phyloP scores from a whole-genome alignment of 2,888 invertebrate genomes.

The Tiphia femorata region DNA sequence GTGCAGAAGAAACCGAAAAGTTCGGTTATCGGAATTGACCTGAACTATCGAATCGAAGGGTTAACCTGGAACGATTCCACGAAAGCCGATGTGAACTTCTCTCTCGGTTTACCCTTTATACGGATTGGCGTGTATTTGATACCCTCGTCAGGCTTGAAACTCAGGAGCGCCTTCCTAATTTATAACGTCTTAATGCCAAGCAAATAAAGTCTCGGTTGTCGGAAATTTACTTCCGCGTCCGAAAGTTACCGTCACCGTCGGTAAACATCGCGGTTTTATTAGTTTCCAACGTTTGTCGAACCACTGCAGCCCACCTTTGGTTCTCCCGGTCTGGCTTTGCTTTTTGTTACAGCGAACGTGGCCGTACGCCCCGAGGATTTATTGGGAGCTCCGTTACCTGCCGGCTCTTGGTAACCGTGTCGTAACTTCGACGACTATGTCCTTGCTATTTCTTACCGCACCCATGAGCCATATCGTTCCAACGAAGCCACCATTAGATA shows the following conservation, averaged over 20 bases:
- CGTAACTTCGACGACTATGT: constrained; percentile 31
- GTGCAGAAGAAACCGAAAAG: too few relatives aligned
- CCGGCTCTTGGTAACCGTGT: constrained; percentile 29
- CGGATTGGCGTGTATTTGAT: constrained; percentile 7
- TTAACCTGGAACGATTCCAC: too few relatives aligned
- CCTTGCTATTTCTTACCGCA: too few relatives aligned
- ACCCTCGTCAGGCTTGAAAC: constrained; percentile 3
- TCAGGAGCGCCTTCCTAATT: constrained; percentile 14
- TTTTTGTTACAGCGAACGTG: constrained; percentile 23
- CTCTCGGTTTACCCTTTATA: neutral
- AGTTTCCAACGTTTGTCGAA: constrained; percentile 22
- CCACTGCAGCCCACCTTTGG: constrained; percentile 10
- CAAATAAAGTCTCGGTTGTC: constrained; percentile 21
- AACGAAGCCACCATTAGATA: too few relatives aligned
- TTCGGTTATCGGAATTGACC: too few relatives aligned
- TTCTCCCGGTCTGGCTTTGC: constrained; percentile 13
- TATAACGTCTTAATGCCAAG: constrained; percentile 26
- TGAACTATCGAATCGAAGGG: too few relatives aligned
- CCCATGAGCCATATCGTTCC: too few relatives aligned
- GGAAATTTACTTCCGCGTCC: constrained; percentile 24
- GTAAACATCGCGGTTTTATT: constrained; percentile 29
- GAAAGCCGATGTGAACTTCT: too few relatives aligned
- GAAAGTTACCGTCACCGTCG: constrained; percentile 5
- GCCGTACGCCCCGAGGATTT: constrained; percentile 41
- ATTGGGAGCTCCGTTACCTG: constrained; percentile 37